Evolutionary conservation across 2,797 vertebrate genomes (phyloP).

Genomic region (Helarctos malayanus): DNA sequence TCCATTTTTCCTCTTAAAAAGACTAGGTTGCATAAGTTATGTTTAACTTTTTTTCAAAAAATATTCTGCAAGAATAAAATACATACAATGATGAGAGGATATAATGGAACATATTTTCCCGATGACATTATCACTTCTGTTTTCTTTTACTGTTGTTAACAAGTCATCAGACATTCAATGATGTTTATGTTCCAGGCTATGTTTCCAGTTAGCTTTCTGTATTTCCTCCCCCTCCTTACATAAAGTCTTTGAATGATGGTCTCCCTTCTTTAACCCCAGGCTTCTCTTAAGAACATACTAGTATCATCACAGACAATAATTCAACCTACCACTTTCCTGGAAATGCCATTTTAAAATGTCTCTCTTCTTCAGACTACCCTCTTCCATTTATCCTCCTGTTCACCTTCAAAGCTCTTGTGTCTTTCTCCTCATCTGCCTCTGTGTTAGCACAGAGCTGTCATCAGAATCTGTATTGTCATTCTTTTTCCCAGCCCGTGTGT

Average conservation of each 20-base stretch:
- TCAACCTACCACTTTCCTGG: slow-evolving; percentile 45
- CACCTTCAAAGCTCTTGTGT: slow-evolving; percentile 75
- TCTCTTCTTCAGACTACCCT: neutral
- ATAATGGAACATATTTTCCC: neutral
- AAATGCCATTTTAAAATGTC: slow-evolving; percentile 70
- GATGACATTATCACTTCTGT: neutral
- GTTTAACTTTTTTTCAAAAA: neutral
- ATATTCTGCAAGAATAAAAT: slow-evolving; percentile 28
- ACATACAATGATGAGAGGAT: neutral
- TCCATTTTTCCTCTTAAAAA: neutral
- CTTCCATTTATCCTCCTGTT: slow-evolving; percentile 73
- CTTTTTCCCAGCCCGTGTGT: slow-evolving; percentile 68
- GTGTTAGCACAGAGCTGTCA: slow-evolving; percentile 55
- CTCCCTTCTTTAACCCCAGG: slow-evolving; percentile 34
- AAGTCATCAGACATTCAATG: neutral
- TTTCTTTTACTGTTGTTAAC: neutral
- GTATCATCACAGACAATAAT: slow-evolving; percentile 49
- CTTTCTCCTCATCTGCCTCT: slow-evolving; percentile 72
- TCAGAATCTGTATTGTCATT: slow-evolving; percentile 61
- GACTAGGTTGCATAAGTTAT: neutral
- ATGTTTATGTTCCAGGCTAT: neutral
- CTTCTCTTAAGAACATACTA: slow-evolving; percentile 7
- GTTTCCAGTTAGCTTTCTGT: neutral
- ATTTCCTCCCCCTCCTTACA: neutral
- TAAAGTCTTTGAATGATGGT: slow-evolving; percentile 15